These are phyloP conservation scores for Drosophila limbata DNA, from an alignment of 2,888 invertebrate species.

Conservation along the genomic window DNA sequence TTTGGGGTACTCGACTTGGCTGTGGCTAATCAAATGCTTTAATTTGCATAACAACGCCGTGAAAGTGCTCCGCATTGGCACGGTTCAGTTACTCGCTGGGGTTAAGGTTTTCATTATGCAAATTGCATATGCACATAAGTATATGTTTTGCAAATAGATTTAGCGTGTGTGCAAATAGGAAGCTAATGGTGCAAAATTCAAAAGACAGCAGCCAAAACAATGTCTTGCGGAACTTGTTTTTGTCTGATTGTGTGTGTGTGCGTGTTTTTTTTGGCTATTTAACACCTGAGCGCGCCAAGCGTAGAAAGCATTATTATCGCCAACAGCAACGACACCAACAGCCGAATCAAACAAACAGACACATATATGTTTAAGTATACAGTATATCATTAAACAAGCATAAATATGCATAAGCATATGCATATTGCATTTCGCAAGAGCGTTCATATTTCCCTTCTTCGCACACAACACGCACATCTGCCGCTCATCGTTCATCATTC, in stretches of 20 bases:
- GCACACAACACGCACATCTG: conserved; percentile 54
- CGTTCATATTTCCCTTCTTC: conserved; percentile 38
- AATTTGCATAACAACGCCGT: conserved; percentile 75
- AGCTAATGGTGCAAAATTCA: conserved; percentile 69
- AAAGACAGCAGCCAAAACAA: conserved; percentile 55
- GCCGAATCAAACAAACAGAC: conserved; percentile 21
- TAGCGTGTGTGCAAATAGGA: conserved; percentile 65
- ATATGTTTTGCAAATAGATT: conserved; percentile 17
- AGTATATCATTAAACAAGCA: conserved; percentile 23
- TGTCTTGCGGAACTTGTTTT: conserved; percentile 70
- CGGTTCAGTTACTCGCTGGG: conserved; percentile 74
- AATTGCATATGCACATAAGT: conserved; percentile 43
- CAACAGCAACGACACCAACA: conserved; percentile 28
- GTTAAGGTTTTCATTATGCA: conserved; percentile 81
- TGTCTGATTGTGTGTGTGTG: conserved; percentile 4
- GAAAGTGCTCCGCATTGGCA: conserved; percentile 60
- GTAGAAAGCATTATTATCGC: conserved; percentile 41
- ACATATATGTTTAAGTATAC: conserved; percentile 27
- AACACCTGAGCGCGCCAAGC: conserved; percentile 71
- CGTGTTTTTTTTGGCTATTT: conserved; percentile 51
- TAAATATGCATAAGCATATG: conserved; percentile 44
- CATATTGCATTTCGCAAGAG: conserved; percentile 55
- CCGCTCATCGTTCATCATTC: conserved; percentile 60
- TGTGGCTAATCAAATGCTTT: conserved; percentile 70
- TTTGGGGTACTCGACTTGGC: conserved; percentile 39